A percentile compares a stretch with the other conserved stretches of the same genome.
Conservation (phyloP, 2,888 invertebrate species). For the Steinernema carpocapsae region DNA sequence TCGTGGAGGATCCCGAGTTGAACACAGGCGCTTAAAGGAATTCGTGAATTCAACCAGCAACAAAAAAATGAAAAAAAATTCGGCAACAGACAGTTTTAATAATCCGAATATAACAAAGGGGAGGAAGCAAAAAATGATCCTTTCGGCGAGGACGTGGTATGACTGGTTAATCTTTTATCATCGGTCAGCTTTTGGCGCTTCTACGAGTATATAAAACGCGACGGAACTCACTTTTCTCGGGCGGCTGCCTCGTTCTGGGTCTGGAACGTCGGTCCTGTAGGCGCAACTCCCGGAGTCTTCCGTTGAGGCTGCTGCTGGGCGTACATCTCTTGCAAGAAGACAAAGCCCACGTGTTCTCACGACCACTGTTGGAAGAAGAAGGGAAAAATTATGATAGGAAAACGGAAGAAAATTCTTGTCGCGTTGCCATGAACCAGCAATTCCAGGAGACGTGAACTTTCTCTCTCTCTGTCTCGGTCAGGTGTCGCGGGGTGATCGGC, state of each 20-base stretch:
- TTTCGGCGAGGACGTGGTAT: not conserved
- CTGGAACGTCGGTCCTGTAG: not conserved
- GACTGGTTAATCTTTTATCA: conserved; percentile 26
- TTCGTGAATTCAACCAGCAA: not conserved
- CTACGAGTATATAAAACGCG: not conserved
- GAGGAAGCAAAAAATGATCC: conserved; percentile 3
- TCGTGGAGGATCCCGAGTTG: not conserved
- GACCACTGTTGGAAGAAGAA: not conserved
- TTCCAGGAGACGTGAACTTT: conserved; percentile 2
- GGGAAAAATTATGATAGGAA: not conserved
- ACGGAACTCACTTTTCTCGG: conserved; percentile 20
- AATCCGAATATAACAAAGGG: not conserved
- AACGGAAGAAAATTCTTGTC: not conserved
- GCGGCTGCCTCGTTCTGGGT: conserved; percentile 29
- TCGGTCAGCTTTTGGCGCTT: conserved; percentile 3
- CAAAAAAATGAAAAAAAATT: too few species aligned
- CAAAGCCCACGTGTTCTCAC: conserved; percentile 20
- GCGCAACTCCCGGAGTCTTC: conserved; percentile 14
- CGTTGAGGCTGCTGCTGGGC: conserved; percentile 15
- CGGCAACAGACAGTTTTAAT: not conserved
- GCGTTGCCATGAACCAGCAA: conserved; percentile 23
- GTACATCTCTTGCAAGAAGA: conserved; percentile 23
- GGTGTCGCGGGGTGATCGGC: too few species aligned
- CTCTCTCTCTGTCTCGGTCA: too few species aligned
- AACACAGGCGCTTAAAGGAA: not conserved